Evolutionary conservation across 2,888 invertebrate genomes (phyloP).

Genomic region (Agriopis aurantiaria): DNA sequence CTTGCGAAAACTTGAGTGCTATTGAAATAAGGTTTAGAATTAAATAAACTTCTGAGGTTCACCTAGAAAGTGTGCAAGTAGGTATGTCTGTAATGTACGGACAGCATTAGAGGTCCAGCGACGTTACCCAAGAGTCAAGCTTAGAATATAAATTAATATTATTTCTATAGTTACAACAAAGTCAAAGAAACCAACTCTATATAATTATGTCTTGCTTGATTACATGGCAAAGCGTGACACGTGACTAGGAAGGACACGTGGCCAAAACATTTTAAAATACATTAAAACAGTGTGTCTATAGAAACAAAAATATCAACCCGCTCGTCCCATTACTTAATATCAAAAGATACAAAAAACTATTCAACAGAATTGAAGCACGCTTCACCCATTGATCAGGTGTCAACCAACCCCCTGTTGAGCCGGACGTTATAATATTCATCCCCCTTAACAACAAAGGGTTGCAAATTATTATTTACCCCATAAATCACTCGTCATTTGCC

Average conservation of each 20-base stretch:
- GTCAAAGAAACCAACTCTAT: not conserved
- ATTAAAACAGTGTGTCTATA: constrained; percentile 34
- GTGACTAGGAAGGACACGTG: constrained; percentile 61
- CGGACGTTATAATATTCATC: constrained; percentile 69
- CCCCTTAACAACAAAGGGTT: constrained; percentile 73
- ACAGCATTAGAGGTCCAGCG: too few species aligned
- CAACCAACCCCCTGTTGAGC: constrained; percentile 56
- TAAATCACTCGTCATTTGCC: constrained; percentile 76
- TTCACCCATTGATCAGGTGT: constrained; percentile 75
- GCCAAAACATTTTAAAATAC: constrained; percentile 35
- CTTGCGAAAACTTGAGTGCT: too few species aligned
- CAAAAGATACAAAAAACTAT: constrained; percentile 38
- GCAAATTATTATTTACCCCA: constrained; percentile 84
- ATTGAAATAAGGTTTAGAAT: too few species aligned
- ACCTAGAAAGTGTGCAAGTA: too few species aligned
- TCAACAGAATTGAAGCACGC: constrained; percentile 51
- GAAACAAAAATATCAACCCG: constrained; percentile 5
- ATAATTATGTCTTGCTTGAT: constrained; percentile 39
- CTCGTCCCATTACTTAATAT: constrained; percentile 17
- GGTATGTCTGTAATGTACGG: too few species aligned
- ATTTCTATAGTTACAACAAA: too few species aligned
- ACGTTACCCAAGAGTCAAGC: too few species aligned
- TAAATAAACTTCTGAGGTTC: too few species aligned
- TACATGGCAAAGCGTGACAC: constrained; percentile 57
- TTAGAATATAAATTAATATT: too few species aligned